Conservation (phyloP, 2,797 vertebrate species). For the Podarcis siculus region DNA sequence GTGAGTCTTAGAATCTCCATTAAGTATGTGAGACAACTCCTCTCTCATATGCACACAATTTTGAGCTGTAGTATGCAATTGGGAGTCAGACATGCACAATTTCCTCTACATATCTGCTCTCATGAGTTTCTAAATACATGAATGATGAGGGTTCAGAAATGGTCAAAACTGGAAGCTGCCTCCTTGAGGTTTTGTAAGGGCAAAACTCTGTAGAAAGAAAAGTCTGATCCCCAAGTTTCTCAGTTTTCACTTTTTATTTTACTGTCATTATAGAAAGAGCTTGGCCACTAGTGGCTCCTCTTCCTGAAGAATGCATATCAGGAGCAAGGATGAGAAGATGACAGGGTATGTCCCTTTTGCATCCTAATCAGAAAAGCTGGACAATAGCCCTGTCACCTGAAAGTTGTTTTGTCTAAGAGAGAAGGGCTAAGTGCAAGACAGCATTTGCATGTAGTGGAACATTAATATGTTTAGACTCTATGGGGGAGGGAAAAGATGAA, state of each 20-base stretch:
- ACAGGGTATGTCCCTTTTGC: background rate
- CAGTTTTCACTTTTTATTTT: background rate
- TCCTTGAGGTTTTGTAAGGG: background rate
- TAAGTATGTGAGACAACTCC: background rate
- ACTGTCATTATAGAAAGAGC: background rate
- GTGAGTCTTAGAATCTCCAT: background rate
- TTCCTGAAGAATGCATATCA: background rate
- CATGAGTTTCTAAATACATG: background rate
- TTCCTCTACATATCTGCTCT: background rate
- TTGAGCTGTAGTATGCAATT: background rate
- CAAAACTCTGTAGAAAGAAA: background rate
- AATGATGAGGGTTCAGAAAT: background rate
- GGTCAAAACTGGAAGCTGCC: background rate
- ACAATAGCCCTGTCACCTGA: background rate
- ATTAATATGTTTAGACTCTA: background rate
- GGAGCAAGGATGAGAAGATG: background rate
- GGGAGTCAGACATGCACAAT: background rate
- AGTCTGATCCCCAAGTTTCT: background rate
- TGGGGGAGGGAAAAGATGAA: background rate
- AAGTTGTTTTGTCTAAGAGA: background rate
- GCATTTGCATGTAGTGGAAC: background rate
- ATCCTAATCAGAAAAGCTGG: background rate
- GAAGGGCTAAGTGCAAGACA: background rate
- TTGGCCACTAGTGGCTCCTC: background rate
- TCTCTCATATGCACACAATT: background rate